These are phyloP conservation scores for Melinaea marsaeus DNA, from an alignment of 2,888 invertebrate genomes.

Conservation along the genomic window DNA sequence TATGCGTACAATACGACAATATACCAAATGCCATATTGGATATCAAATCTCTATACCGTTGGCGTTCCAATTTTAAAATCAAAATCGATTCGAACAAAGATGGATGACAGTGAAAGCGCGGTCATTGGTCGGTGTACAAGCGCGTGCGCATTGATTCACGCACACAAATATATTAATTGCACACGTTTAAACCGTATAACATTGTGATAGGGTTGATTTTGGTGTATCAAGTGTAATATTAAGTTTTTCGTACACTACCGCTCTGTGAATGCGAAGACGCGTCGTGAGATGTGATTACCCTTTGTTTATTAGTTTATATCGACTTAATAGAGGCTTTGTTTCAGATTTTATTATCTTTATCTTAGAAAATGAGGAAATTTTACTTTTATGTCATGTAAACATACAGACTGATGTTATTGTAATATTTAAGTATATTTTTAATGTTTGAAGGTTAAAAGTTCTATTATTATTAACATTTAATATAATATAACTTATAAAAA, in stretches of 20 bases:
- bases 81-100: constrained; percentile 54
- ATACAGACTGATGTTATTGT: background rate
- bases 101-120: constrained; percentile 74
- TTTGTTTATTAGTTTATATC: constrained; percentile 60
- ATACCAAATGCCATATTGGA: constrained; percentile 30
- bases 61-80: constrained; percentile 64
- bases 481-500: too few species aligned
- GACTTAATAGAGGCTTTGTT: constrained; percentile 36
- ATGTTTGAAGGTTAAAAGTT: too few species aligned
- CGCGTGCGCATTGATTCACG: constrained; percentile 65
- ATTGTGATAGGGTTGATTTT: constrained; percentile 31
- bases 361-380: constrained; percentile 15
- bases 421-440: constrained; percentile 3
- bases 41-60: constrained; percentile 39
- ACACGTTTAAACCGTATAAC: constrained; percentile 8
- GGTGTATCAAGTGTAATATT: constrained; percentile 8
- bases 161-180: constrained; percentile 42
- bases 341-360: constrained; percentile 24
- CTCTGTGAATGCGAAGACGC: constrained; percentile 54
- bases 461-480: too few species aligned
- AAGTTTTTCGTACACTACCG: constrained; percentile 60
- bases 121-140: constrained; percentile 70
- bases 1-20: constrained; percentile 11
- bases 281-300: constrained; percentile 70
- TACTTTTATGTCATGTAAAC: too few species aligned